Conservation (phyloP, 1,140 invertebrate genomes). For the Formica exsecta region DNA sequence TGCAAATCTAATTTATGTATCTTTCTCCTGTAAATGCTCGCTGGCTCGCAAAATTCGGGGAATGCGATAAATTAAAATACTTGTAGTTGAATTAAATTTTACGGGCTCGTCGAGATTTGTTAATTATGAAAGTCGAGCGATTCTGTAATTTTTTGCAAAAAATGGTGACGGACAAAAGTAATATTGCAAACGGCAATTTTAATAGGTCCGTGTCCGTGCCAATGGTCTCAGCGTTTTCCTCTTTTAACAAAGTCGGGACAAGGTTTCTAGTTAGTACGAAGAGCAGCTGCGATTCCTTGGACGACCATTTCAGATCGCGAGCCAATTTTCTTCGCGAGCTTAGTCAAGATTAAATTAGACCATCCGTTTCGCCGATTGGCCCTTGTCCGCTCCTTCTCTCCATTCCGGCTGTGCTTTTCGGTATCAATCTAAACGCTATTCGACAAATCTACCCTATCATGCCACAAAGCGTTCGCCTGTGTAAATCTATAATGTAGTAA, state of each 20-base stretch:
- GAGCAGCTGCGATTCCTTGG: slow-evolving; percentile 57
- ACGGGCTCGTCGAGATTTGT: slow-evolving; percentile 49
- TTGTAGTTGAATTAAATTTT: slow-evolving; percentile 52
- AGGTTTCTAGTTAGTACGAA: slow-evolving; percentile 53
- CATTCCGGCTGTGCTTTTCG: slow-evolving; percentile 17
- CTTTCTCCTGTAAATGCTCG: slow-evolving; percentile 22
- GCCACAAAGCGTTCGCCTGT: slow-evolving; percentile 34
- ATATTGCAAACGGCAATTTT: slow-evolving; percentile 53
- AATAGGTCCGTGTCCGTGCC: slow-evolving; percentile 40
- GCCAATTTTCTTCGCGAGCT: slow-evolving; percentile 67
- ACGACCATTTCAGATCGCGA: slow-evolving; percentile 61
- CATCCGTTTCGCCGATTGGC: slow-evolving; percentile 69
- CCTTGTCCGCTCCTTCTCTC: slow-evolving; percentile 62
- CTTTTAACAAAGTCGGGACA: slow-evolving; percentile 53
- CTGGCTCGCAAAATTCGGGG: slow-evolving; percentile 43
- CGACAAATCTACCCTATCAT: slow-evolving; percentile 64
- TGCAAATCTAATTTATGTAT: slow-evolving; percentile 41
- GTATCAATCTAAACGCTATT: slow-evolving; percentile 66
- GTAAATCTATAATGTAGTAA: slow-evolving; percentile 25
- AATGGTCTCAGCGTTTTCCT: slow-evolving; percentile 27
- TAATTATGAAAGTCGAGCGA: slow-evolving; percentile 45
- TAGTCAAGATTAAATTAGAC: slow-evolving; percentile 73
- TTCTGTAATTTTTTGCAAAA: slow-evolving; percentile 44
- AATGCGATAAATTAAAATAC: slow-evolving; percentile 63
- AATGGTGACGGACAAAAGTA: slow-evolving; percentile 12